A percentile compares a stretch with the other conserved stretches of the same genome.
These are phyloP conservation scores for Drosophila albomicans DNA, from an alignment of 1,140 invertebrate species.

Conservation along the genomic window DNA sequence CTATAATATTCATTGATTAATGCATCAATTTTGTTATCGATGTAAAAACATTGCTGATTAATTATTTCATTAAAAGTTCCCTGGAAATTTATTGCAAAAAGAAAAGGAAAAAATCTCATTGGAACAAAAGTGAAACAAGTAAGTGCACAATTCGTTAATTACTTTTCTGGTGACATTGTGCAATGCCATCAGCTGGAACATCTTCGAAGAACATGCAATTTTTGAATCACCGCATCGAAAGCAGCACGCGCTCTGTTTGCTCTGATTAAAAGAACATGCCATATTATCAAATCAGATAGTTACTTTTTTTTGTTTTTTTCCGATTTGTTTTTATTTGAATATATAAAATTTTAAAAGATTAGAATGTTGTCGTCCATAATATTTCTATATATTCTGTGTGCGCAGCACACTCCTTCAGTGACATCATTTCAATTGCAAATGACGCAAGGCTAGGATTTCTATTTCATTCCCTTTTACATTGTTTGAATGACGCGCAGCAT, in stretches of 20 bases:
- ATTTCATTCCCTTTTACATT: constrained; percentile 11
- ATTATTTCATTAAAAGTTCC: neutral
- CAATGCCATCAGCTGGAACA: constrained; percentile 5
- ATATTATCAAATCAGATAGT: neutral
- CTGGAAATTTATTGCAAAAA: constrained; percentile 10
- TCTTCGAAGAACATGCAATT: neutral
- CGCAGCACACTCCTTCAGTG: constrained; percentile 43
- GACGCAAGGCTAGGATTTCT: constrained; percentile 36
- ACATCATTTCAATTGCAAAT: constrained; percentile 58
- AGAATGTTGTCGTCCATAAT: constrained; percentile 15
- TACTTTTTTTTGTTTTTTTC: constrained; percentile 6
- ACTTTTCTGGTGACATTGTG: constrained; percentile 21
- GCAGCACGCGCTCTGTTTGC: constrained; percentile 6
- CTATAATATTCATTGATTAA: no score
- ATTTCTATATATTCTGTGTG: constrained; percentile 13
- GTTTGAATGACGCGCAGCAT: constrained; percentile 34
- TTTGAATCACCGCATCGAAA: neutral
- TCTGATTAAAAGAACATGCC: constrained; percentile 22
- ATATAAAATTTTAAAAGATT: constrained; percentile 15
- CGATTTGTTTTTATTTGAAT: no score
- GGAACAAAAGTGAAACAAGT: constrained; percentile 22
- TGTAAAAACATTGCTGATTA: no score
- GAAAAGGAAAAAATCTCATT: neutral
- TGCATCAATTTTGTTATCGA: no score
- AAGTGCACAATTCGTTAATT: constrained; percentile 18